Percentiles rank a stretch among this genome's conserved stretches.
These are phyloP conservation scores for Rhinogobius similis DNA, from an alignment of 2,113 vertebrate genomes.

Conservation along the genomic window DNA sequence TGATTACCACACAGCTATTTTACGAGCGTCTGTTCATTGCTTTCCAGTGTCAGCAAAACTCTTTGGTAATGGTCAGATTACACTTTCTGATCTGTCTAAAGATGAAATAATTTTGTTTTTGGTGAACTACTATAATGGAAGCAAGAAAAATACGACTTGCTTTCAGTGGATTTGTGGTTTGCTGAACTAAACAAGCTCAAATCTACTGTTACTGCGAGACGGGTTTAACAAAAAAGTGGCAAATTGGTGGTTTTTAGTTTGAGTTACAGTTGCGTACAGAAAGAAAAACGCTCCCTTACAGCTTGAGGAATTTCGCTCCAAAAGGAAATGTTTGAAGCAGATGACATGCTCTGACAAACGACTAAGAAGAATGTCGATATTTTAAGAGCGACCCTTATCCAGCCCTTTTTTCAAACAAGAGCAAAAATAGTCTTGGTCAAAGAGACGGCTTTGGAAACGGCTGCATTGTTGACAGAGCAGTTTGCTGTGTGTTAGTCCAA, in stretches of 20 bases:
- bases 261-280: not conserved
- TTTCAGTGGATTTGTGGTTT: not conserved
- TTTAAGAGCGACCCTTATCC: conserved; percentile 19
- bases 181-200: not conserved
- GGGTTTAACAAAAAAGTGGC: not conserved
- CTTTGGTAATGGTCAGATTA: not conserved
- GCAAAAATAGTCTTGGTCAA: conserved; percentile 26
- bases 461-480: conserved; percentile 32
- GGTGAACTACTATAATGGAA: not conserved
- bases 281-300: not conserved
- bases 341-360: conserved; percentile 1
- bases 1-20: not conserved
- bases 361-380: conserved; percentile 8
- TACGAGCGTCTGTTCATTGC: not conserved
- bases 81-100: not conserved
- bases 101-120: not conserved
- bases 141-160: not conserved
- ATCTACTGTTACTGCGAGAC: not conserved
- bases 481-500: conserved; percentile 46
- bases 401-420: conserved; percentile 6
- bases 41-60: not conserved
- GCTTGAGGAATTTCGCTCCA: not conserved
- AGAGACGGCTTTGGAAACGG: conserved; percentile 24
- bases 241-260: not conserved
- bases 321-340: not conserved